Evolutionary conservation across 2,113 vertebrate genomes (phyloP).

Genomic region (Meleagris gallopavo): DNA sequence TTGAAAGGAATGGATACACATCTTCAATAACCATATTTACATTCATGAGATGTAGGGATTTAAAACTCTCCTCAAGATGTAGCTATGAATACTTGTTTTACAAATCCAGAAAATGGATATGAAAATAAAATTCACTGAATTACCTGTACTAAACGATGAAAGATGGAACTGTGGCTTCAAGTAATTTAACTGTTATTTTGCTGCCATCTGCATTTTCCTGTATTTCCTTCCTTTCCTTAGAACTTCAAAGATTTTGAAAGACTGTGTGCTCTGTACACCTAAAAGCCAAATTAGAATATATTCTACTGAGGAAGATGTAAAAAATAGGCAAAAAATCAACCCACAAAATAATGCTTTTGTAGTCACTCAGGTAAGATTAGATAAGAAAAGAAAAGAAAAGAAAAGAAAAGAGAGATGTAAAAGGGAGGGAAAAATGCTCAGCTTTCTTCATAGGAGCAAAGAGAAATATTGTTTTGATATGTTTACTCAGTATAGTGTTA

Average conservation of each 20-base stretch:
- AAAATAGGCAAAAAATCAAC: not conserved
- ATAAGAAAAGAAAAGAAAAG: not conserved
- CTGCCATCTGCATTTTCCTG: constrained; percentile 10
- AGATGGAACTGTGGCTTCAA: constrained; percentile 16
- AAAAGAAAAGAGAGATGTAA: not conserved
- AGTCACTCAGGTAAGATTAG: not conserved
- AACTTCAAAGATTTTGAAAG: not conserved
- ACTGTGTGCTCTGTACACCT: not conserved
- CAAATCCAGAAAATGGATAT: constrained; percentile 8
- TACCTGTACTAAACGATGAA: constrained; percentile 53
- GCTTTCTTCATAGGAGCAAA: not conserved
- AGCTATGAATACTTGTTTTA: constrained; percentile 46
- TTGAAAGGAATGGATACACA: not conserved
- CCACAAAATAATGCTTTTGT: not conserved
- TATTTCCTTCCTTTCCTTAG: constrained; percentile 18
- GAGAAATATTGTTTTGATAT: not conserved
- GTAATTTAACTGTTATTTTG: constrained; percentile 39
- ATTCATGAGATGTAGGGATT: not conserved
- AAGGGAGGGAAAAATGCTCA: not conserved
- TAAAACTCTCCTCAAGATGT: not conserved
- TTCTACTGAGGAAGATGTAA: not conserved
- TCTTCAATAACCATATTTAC: not conserved
- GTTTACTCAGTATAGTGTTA: not conserved
- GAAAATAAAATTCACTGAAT: constrained; percentile 38
- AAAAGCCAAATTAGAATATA: not conserved